Conservation (phyloP, 2,888 invertebrate species). For the Lasioglossum zephyrum region DNA sequence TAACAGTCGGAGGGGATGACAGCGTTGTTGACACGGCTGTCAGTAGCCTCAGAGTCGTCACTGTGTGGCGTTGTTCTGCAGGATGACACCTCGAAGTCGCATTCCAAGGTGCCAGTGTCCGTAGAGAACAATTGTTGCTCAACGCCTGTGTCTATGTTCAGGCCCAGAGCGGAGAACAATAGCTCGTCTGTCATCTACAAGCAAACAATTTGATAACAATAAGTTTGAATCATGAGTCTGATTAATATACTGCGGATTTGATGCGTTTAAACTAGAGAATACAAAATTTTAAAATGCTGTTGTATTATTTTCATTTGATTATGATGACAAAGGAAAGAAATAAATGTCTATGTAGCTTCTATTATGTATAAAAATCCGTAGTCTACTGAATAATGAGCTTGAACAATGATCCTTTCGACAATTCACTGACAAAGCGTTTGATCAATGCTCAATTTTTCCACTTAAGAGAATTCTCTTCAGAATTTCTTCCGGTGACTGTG, state of each 20-base stretch:
- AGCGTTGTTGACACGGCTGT: slow-evolving; percentile 57
- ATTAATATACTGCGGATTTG: too few species aligned
- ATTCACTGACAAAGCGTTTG: too few species aligned
- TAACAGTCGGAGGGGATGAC: slow-evolving; percentile 75
- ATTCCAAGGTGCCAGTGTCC: slow-evolving; percentile 60
- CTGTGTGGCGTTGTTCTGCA: slow-evolving; percentile 73
- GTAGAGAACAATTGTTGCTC: slow-evolving; percentile 72
- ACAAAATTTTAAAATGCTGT: too few species aligned
- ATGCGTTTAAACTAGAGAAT: too few species aligned
- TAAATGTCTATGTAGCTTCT: too few species aligned
- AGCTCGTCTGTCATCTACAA: slow-evolving; percentile 82
- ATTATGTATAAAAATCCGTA: neutral
- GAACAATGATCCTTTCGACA: too few species aligned
- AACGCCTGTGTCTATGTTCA: slow-evolving; percentile 73
- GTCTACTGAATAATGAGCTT: too few species aligned
- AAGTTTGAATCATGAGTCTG: neutral
- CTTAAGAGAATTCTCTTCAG: too few species aligned
- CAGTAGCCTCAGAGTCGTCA: slow-evolving; percentile 71
- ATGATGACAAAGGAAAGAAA: too few species aligned
- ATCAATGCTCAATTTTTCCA: too few species aligned
- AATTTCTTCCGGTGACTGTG: too few species aligned
- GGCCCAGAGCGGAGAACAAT: slow-evolving; percentile 81
- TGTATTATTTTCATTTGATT: too few species aligned
- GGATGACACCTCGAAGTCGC: slow-evolving; percentile 76
- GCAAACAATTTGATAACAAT: neutral